These are phyloP conservation scores for Eurypyga helias DNA, from an alignment of 2,113 vertebrate genomes.

Conservation along the genomic window DNA sequence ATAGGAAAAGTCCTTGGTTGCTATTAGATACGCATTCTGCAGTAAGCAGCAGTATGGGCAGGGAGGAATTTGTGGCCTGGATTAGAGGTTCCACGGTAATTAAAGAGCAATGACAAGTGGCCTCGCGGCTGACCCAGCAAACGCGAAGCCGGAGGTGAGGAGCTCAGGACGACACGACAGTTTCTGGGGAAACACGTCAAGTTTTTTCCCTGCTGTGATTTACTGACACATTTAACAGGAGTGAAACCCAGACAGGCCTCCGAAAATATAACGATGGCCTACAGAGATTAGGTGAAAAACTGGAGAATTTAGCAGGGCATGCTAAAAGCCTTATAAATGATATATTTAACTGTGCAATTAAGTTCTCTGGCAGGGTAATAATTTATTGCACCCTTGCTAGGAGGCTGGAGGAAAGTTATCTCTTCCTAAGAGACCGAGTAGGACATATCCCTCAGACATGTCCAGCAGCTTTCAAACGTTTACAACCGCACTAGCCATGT, in stretches of 20 bases:
- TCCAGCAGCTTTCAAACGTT: neutral
- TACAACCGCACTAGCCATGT: neutral
- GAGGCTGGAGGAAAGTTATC: neutral
- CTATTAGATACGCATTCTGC: slow-evolving; percentile 82
- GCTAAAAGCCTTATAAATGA: slow-evolving; percentile 50
- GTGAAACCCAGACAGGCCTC: neutral
- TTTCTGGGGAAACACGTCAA: slow-evolving; percentile 23
- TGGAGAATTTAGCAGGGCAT: neutral
- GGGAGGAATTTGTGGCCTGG: slow-evolving; percentile 78
- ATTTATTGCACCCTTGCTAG: slow-evolving; percentile 16
- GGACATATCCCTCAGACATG: neutral
- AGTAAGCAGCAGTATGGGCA: slow-evolving; percentile 72
- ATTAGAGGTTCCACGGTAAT: slow-evolving; percentile 77
- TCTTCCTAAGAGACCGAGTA: neutral
- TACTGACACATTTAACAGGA: neutral
- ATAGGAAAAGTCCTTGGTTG: slow-evolving; percentile 81
- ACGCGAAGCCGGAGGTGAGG: neutral
- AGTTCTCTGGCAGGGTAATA: neutral
- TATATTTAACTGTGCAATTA: slow-evolving; percentile 41
- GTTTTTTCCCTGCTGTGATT: slow-evolving; percentile 17
- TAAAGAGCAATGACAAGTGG: slow-evolving; percentile 65
- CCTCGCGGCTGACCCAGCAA: slow-evolving; percentile 31
- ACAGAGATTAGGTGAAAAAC: slow-evolving; percentile 34
- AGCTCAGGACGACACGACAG: neutral
- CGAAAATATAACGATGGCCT: neutral